Evolutionary conservation across 2,888 invertebrate species (phyloP).

Genomic region (Harpalus rufipes): DNA sequence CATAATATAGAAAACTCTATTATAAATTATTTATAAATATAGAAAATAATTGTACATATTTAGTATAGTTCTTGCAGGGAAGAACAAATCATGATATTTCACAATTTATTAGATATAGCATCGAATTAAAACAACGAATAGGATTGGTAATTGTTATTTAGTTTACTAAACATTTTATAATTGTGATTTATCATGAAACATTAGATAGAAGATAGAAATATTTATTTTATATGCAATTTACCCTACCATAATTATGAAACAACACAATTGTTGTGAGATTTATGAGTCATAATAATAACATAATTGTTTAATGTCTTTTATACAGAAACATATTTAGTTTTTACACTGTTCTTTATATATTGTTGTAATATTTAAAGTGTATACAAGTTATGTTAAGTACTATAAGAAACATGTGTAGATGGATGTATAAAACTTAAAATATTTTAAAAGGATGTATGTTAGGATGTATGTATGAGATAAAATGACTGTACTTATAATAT

Average conservation of each 20-base stretch:
- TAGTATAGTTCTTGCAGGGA: constrained; percentile 43
- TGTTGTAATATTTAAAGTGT: constrained; percentile 67
- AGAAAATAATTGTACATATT: constrained; percentile 65
- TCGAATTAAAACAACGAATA: constrained; percentile 2
- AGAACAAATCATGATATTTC: constrained; percentile 50
- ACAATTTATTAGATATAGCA: constrained; percentile 17
- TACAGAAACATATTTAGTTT: constrained; percentile 64
- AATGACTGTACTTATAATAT: constrained; percentile 60
- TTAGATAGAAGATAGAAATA: constrained; percentile 55
- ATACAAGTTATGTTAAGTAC: constrained; percentile 64
- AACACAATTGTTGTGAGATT: constrained; percentile 61
- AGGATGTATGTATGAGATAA: constrained; percentile 60
- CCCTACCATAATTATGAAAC: constrained; percentile 56
- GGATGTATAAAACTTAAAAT: constrained; percentile 64
- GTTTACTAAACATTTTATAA: constrained; percentile 22
- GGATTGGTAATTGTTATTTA: not conserved
- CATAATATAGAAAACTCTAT: constrained; percentile 15
- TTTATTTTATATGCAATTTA: constrained; percentile 64
- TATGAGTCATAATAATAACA: constrained; percentile 63
- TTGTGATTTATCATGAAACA: constrained; percentile 40
- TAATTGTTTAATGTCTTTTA: constrained; percentile 64
- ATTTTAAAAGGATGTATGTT: constrained; percentile 59
- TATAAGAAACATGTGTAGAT: constrained; percentile 44
- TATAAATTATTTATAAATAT: constrained; percentile 64
- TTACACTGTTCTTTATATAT: constrained; percentile 66